Conservation (phyloP, 2,888 invertebrate species). For the Trichogramma evanescens region DNA sequence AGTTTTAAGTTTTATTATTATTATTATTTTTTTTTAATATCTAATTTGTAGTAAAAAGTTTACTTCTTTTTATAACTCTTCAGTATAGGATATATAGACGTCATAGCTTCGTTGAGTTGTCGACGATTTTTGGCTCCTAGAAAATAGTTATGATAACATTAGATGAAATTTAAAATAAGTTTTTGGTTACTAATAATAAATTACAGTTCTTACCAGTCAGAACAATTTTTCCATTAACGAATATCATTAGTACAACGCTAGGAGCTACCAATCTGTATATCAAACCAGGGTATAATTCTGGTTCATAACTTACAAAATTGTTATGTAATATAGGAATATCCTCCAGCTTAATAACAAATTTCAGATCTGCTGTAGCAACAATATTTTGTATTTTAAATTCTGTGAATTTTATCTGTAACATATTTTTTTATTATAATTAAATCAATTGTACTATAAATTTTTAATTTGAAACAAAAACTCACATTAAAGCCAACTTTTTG, state of each 20-base stretch:
- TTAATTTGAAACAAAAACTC: slow-evolving; percentile 33
- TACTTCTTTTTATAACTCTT: slow-evolving; percentile 85
- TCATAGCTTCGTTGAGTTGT: slow-evolving; percentile 88
- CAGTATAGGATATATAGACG: slow-evolving; percentile 90
- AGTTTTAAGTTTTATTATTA: neutral
- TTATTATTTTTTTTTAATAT: neutral
- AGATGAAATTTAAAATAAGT: neutral
- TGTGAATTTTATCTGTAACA: slow-evolving; percentile 64
- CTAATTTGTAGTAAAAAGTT: slow-evolving; percentile 18
- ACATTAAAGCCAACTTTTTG: slow-evolving; percentile 75
- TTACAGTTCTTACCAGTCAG: slow-evolving; percentile 60
- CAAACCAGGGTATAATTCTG: slow-evolving; percentile 96
- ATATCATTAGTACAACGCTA: slow-evolving; percentile 89
- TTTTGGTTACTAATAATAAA: neutral
- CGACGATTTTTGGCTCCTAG: slow-evolving; percentile 83
- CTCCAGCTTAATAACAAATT: slow-evolving; percentile 68
- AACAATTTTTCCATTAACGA: slow-evolving; percentile 98
- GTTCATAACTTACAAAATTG: slow-evolving; percentile 88
- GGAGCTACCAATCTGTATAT: slow-evolving; percentile 97
- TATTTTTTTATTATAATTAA: neutral
- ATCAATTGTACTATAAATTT: slow-evolving; percentile 1
- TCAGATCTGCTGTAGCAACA: slow-evolving; percentile 68
- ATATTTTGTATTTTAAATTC: slow-evolving; percentile 68
- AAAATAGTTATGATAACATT: slow-evolving; percentile 27
- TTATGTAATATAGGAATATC: slow-evolving; percentile 67